Evolutionary conservation across 2,797 vertebrate species (phyloP), one percentile per base, ranked within the genome.

Genomic region (Melanotaenia nigrans): DNA sequence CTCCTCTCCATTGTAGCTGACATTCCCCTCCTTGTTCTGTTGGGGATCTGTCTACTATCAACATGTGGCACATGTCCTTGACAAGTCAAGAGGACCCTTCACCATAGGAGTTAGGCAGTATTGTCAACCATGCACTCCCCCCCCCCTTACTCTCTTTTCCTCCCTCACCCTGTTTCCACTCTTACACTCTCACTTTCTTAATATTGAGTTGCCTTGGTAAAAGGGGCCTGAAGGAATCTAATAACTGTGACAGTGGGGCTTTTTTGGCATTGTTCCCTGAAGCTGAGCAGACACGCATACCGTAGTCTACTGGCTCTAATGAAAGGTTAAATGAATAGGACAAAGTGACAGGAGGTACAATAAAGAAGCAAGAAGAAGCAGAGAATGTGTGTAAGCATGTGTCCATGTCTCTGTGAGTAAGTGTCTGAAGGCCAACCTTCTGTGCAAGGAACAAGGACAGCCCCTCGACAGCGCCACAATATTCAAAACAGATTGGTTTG

Each of bases 311-410:
- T 95, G 95, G 95, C 95, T 95, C 94, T 97, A 97, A 98, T 97
- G 96, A 97, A 98, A 98, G 97, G 97, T 97, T 97, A 98, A 98
- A 97, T 96, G 96, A 97, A 97, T 96, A 96, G 96, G 95, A 96
- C 95, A 95, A 95, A 95, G 95, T 97, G 96, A 97, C 96, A 97
- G 95, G 94, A 96, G 95, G 92, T 95, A 96, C 96, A 97, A 97
- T 96, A 96, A 96, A 96, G 90, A 94, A 94, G 95, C 82, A 88
- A 82, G 94, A 92, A 81, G 73, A 81, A 86, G 73, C 64, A 85
- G 85, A 79, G 72, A 70, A 77, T 85, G 75, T 89, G 85, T 81
- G 82, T 68, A 62, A 81, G 85, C 75, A 76, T 84, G 81, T 84
- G 80, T 83, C 51, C 55, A 10, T 64, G 76, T 83, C 61, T 84